Base-by-base conservation (phyloP, 2,888 invertebrate species). In the Alviniconcha strummeri region DNA sequence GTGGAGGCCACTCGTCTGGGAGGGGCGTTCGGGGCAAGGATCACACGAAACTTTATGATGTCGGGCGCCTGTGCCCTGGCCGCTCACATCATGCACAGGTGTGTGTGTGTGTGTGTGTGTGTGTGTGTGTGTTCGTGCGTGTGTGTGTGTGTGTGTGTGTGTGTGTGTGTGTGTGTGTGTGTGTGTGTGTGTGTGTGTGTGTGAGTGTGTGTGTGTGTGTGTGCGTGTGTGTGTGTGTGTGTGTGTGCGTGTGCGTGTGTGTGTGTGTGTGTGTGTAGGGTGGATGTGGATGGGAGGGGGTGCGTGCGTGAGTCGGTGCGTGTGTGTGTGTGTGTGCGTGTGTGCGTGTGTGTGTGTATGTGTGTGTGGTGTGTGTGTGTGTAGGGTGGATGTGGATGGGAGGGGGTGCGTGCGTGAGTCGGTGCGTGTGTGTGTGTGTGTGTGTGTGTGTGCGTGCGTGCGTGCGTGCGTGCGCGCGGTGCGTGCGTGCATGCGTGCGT, bases 1-100 rank as follows among this genome's bases (percentile, higher is more conserved):
- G 94, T 97, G 0, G 94, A 94, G 77, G 96, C 97, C 0, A 95
- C 95, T 7, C 95, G 97, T 72, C 89, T 97, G 5, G 98, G 98
- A 4, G 98, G 98, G 13, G 96, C 94, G 0, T 98, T 96, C 91
- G 98, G 98, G 0, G 95, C 95, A 0, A 98, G 98, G 94, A 95
- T 97, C 80, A 95, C 95, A 0, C 95, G 97, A 8, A 93, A 95
- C 7, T 93, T 94, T 17, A 94, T 95, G 11, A 91, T 96, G 0
- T 95, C 96, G 0, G 95, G 95, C 57, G 96, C 96, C 0, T 96
- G 96, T 85, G 96, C 96, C 0, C 90, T 98, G 15, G 97, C 96
- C 0, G 88, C 91, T 8, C 84, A 87, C 77, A 57, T 89, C 13
- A 85, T 88, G 74, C 88, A 87, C 74, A 88, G 89, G 91, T 91